Evolutionary conservation across 2,797 vertebrate species (phyloP).

Genomic region (Coregonus sp.): DNA sequence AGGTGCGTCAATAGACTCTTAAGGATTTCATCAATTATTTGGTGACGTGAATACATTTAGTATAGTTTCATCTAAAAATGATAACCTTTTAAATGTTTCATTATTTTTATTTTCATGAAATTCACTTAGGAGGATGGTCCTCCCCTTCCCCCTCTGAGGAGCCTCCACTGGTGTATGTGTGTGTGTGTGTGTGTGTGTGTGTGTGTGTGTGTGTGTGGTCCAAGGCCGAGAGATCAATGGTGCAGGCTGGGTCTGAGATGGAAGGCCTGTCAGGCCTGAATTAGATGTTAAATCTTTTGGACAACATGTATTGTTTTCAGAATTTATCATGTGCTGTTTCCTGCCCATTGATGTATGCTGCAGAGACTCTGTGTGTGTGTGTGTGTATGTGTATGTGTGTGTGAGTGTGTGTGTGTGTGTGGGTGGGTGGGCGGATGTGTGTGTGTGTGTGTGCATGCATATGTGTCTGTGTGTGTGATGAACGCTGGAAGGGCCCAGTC

Average conservation of each 20-base stretch:
- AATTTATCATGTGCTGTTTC: slow-evolving; percentile 95
- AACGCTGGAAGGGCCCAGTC: slow-evolving; percentile 71
- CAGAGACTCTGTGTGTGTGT: slow-evolving; percentile 44
- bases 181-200: slow-evolving; percentile 30
- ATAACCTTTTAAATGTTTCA: no score
- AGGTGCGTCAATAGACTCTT: no score
- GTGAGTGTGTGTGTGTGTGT: slow-evolving; percentile 9
- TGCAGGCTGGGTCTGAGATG: slow-evolving; percentile 80
- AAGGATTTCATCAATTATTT: no score
- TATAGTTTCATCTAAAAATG: no score
- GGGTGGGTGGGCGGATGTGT: slow-evolving; percentile 16
- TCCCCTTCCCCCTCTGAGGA: no score
- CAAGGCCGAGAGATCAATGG: slow-evolving; percentile 93
- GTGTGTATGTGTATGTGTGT: slow-evolving; percentile 18
- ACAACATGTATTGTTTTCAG: slow-evolving; percentile 86
- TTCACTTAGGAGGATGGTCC: no score
- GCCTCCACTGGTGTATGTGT: background rate
- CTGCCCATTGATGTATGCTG: slow-evolving; percentile 86
- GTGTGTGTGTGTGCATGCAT: slow-evolving; percentile 23
- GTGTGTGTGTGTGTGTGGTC: slow-evolving; percentile 57
- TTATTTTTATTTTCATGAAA: no score
- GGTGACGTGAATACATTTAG: no score
- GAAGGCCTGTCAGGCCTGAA: slow-evolving; percentile 89
- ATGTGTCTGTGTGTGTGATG: slow-evolving; percentile 14
- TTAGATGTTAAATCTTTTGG: slow-evolving; percentile 99